Percentiles rank a stretch among this genome's conserved stretches.
Conservation (phyloP, 2,797 vertebrate species). For the Hylomyscus alleni region DNA sequence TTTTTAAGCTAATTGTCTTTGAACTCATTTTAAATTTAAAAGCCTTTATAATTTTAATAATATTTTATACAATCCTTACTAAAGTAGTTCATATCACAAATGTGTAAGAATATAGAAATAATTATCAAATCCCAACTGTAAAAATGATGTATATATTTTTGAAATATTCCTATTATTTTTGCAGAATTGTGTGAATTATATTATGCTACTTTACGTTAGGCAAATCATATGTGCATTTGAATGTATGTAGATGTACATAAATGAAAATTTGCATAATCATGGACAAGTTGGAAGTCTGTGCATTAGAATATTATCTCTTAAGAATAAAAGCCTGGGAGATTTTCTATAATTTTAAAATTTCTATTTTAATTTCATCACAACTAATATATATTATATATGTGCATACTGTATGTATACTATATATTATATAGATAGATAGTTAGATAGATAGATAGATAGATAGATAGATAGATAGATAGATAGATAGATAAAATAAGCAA, state of each 20-base stretch:
- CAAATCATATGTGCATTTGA: not conserved
- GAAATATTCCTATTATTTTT: slow-evolving; percentile 35
- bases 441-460: not conserved
- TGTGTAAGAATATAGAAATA: slow-evolving; percentile 56
- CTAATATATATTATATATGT: not conserved
- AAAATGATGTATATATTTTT: slow-evolving; percentile 43
- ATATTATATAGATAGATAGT: too few species aligned
- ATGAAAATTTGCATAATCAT: slow-evolving; percentile 43
- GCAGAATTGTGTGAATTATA: not conserved
- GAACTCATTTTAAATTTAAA: slow-evolving; percentile 84
- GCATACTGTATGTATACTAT: not conserved
- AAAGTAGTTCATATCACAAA: slow-evolving; percentile 69
- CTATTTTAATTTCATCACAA: slow-evolving; percentile 36
- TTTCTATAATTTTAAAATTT: slow-evolving; percentile 41
- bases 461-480: too few species aligned
- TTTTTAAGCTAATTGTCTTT: slow-evolving; percentile 85
- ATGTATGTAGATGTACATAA: not conserved
- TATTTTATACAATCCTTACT: slow-evolving; percentile 77
- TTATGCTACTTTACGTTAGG: slow-evolving; percentile 54
- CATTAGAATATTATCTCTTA: slow-evolving; percentile 30
- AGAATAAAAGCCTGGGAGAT: not conserved
- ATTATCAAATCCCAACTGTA: not conserved
- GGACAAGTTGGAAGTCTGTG: not conserved
- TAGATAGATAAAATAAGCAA: not conserved
- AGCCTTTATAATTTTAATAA: slow-evolving; percentile 83